phyloP scores from a whole-genome alignment of 2,797 vertebrate genomes.

The Cirrhinus mrigala region DNA sequence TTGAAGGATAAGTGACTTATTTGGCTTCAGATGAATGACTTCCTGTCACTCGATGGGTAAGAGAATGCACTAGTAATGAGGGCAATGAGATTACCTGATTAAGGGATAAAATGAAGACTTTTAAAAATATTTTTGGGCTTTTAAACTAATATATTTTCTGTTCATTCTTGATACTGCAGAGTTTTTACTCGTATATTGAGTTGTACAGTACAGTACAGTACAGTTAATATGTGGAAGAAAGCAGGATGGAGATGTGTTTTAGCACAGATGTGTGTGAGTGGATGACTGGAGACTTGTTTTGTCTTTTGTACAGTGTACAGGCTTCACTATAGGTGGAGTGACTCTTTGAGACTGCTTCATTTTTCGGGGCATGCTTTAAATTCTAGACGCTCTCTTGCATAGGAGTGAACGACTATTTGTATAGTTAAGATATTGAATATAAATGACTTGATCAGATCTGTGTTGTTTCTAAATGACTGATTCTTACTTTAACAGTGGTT shows the following conservation, averaged over 20 bases:
- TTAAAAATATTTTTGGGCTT: not conserved
- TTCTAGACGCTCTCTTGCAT: conserved; percentile 61
- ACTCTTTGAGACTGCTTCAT: conserved; percentile 74
- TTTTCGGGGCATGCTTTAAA: conserved; percentile 75
- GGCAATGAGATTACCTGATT: not conserved
- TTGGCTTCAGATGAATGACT: conserved; percentile 18
- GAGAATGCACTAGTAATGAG: conserved; percentile 43
- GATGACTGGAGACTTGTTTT: conserved; percentile 20
- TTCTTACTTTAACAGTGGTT: not conserved
- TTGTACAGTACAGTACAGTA: too few species aligned
- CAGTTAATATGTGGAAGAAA: not conserved
- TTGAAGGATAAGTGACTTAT: not conserved
- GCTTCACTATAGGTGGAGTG: conserved; percentile 77
- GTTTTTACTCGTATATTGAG: not conserved
- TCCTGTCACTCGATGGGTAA: conserved; percentile 11
- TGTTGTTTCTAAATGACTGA: not conserved
- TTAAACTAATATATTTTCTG: conserved; percentile 6
- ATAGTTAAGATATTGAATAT: conserved; percentile 63
- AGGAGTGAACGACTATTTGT: conserved; percentile 58
- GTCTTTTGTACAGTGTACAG: conserved; percentile 60
- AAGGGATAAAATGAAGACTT: not conserved
- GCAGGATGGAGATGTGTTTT: conserved; percentile 3
- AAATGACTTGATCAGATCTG: conserved; percentile 47
- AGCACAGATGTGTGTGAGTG: conserved; percentile 11
- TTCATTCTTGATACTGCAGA: not conserved